A percentile compares a stretch with the other conserved stretches of the same genome.
Conservation (phyloP, 2,888 invertebrate genomes). For the Diplolepis rosae region DNA sequence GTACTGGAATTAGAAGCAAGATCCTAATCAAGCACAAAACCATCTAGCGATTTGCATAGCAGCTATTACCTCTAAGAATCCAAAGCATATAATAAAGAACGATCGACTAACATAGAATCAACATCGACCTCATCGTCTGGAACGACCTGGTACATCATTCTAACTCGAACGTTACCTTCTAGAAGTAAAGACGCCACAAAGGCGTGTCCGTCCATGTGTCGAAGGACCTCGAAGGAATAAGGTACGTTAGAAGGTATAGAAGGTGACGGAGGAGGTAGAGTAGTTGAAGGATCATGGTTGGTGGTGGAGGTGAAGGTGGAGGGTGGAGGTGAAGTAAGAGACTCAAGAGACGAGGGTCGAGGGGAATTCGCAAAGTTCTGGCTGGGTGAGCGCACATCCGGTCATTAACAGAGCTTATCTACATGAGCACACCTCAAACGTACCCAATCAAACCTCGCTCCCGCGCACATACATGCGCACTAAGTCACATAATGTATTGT, state of each 20-base stretch:
- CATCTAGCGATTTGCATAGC: slow-evolving; percentile 6
- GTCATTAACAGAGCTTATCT: slow-evolving; percentile 74
- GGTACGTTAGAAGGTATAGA: slow-evolving; percentile 32
- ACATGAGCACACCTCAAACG: slow-evolving; percentile 74
- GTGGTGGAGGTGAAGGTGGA: slow-evolving; percentile 50
- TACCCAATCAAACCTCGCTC: slow-evolving; percentile 65
- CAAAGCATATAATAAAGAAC: neutral
- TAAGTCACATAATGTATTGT: slow-evolving; percentile 37
- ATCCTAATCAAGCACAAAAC: slow-evolving; percentile 6
- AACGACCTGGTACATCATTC: slow-evolving; percentile 15
- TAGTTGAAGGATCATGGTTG: slow-evolving; percentile 40
- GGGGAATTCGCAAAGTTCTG: slow-evolving; percentile 71
- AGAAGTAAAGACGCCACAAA: slow-evolving; percentile 10
- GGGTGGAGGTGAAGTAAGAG: slow-evolving; percentile 45
- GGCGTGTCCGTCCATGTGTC: slow-evolving; percentile 25
- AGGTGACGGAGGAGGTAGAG: slow-evolving; percentile 47
- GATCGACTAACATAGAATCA: slow-evolving; percentile 13
- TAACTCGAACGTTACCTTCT: slow-evolving; percentile 8
- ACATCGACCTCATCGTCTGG: slow-evolving; percentile 10
- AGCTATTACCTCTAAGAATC: slow-evolving; percentile 3
- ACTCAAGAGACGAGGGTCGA: slow-evolving; percentile 45
- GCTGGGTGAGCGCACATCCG: slow-evolving; percentile 74
- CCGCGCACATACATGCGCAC: slow-evolving; percentile 33
- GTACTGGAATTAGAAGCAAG: neutral
- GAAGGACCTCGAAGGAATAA: slow-evolving; percentile 30